Percentiles rank a stretch among this genome's conserved stretches.
Conservation (phyloP, 2,888 invertebrate species). For the Eupithecia pulchellata region DNA sequence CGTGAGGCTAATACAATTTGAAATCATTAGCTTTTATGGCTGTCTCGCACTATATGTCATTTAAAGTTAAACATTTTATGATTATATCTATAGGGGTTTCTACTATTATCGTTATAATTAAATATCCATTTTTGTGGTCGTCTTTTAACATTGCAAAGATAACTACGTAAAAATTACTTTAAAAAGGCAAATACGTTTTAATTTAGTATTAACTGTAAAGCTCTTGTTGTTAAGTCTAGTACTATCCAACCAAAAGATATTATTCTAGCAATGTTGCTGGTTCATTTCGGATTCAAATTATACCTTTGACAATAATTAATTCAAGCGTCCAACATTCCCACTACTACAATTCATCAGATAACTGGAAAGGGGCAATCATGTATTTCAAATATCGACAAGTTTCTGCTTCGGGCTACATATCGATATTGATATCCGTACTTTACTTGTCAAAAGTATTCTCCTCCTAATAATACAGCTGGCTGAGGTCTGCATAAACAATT, state of each 20-base stretch:
- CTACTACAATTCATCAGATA: conserved; percentile 43
- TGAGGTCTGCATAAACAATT: conserved; percentile 18
- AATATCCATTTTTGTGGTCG: conserved; percentile 14
- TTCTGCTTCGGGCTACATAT: conserved; percentile 34
- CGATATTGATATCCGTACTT: conserved; percentile 38
- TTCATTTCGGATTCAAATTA: conserved; percentile 16
- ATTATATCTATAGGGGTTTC: conserved; percentile 18
- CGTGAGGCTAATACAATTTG: conserved; percentile 43
- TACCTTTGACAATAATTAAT: conserved; percentile 34
- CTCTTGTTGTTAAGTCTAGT: background rate
- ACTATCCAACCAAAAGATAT: conserved; percentile 3
- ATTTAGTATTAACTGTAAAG: background rate
- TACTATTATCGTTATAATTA: conserved; percentile 34
- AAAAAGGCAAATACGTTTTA: background rate
- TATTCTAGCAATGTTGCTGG: conserved; percentile 16
- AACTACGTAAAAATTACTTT: too few species aligned
- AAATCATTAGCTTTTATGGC: conserved; percentile 45
- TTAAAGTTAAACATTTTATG: conserved; percentile 45
- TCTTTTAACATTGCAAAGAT: background rate
- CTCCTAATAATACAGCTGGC: conserved; percentile 13
- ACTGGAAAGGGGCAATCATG: conserved; percentile 40
- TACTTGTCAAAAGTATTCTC: conserved; percentile 41
- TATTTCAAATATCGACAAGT: conserved; percentile 39
- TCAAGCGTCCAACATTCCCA: conserved; percentile 35
- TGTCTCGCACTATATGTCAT: conserved; percentile 36